Percentiles rank a stretch among this genome's conserved stretches.
Evolutionary conservation across 92 coral and sea anemone genomes (phyloP).

Genomic region (Siderastrea siderea): DNA sequence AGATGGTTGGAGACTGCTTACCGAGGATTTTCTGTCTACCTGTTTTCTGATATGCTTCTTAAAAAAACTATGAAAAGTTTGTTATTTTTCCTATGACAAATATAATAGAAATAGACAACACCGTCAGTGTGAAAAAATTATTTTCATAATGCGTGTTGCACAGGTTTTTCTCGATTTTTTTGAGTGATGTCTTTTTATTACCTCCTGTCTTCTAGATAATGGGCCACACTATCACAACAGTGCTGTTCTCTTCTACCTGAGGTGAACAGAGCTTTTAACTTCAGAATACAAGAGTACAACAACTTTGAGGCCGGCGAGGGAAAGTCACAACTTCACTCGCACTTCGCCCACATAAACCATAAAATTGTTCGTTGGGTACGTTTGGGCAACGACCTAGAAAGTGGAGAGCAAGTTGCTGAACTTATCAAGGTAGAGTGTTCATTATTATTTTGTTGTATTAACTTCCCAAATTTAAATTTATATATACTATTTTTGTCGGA

Average conservation of each 20-base stretch:
- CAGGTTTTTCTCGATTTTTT: no score
- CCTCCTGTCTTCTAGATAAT: conserved; percentile 15
- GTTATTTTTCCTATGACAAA: background rate
- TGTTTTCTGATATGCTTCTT: background rate
- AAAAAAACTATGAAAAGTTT: background rate
- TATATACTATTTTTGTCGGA: background rate
- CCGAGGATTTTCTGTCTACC: background rate
- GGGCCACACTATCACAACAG: background rate
- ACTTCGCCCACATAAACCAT: conserved; percentile 42
- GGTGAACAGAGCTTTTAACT: conserved; percentile 30
- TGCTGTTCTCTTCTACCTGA: conserved; percentile 27
- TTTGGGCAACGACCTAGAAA: conserved; percentile 26
- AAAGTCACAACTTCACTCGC: conserved; percentile 31
- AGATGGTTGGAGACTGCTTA: conserved; percentile 3
- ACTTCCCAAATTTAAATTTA: background rate
- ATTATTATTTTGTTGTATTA: background rate
- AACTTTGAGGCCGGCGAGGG: conserved; percentile 48
- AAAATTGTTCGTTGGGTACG: conserved; percentile 49
- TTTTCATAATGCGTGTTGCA: background rate
- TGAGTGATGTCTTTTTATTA: background rate
- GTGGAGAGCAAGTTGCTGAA: conserved; percentile 38
- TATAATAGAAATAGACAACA: background rate
- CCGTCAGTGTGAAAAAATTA: background rate
- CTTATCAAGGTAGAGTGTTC: conserved; percentile 8
- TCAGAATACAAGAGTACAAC: conserved; percentile 33